Conservation (phyloP, 2,113 vertebrate species). For the Poicephalus gulielmi region DNA sequence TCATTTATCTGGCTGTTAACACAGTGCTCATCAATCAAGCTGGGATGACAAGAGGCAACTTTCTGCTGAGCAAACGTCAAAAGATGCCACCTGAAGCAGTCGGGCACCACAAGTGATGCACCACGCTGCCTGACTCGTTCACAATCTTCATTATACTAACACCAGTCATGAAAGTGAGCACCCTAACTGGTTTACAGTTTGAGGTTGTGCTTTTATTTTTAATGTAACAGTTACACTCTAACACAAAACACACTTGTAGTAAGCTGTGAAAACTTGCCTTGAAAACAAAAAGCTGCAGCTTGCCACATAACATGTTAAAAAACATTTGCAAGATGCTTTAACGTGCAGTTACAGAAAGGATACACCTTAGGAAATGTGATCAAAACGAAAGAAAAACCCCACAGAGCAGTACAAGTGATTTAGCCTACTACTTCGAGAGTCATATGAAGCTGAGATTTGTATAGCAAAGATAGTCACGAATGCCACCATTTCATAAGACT, state of each 20-base stretch:
- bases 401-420: background rate
- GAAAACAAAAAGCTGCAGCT: conserved; percentile 14
- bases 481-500: background rate
- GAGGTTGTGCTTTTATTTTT: conserved; percentile 42
- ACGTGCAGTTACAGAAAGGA: background rate
- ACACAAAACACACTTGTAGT: background rate
- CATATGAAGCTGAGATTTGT: background rate
- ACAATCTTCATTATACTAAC: background rate
- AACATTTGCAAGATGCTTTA: background rate
- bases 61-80: background rate
- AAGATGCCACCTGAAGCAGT: background rate
- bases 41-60: background rate
- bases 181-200: background rate
- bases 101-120: background rate
- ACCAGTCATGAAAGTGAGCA: background rate
- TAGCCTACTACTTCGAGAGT: background rate
- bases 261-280: conserved; percentile 30
- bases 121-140: background rate
- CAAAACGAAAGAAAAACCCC: background rate
- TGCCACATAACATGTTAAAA: background rate
- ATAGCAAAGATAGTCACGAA: background rate
- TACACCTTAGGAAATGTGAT: background rate
- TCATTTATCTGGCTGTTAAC: background rate
- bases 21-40: background rate
- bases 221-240: conserved; percentile 3